Percentiles rank a stretch among this genome's conserved stretches.
Conservation (phyloP, 2,113 vertebrate species). For the Hippocampus abdominalis region DNA sequence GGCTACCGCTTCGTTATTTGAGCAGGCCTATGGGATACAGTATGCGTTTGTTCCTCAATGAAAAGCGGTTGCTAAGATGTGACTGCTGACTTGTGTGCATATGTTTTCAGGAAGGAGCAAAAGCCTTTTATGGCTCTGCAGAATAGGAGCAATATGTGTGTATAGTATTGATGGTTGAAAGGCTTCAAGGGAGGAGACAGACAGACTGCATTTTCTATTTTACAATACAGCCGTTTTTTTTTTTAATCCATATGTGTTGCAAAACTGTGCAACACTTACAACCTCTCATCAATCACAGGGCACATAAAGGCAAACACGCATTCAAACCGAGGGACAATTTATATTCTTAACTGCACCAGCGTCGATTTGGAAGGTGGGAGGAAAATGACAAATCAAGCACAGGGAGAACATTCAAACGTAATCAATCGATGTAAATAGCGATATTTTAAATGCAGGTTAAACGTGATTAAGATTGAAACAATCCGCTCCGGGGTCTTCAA, state of each 20-base stretch:
- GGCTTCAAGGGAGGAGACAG: not conserved
- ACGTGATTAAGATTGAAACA: no score
- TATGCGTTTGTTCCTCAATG: conserved; percentile 63
- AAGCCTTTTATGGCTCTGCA: conserved; percentile 34
- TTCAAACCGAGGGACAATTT: no score
- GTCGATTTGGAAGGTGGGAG: no score
- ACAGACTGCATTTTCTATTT: conserved; percentile 16
- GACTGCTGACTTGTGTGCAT: conserved; percentile 44
- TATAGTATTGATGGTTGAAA: not conserved
- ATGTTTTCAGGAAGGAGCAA: conserved; percentile 46
- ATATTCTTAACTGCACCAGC: no score
- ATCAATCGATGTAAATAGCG: no score
- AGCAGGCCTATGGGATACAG: conserved; percentile 56
- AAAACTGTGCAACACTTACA: not conserved
- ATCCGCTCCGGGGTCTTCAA: no score
- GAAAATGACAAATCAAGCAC: no score
- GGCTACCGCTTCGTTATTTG: conserved; percentile 67
- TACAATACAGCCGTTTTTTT: conserved; percentile 11
- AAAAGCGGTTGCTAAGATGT: conserved; percentile 53
- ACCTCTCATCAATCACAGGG: no score
- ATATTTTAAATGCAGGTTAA: no score
- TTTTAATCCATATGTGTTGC: not conserved
- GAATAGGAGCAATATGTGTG: conserved; percentile 10
- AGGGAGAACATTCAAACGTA: no score
- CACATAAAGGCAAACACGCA: no score